Evolutionary conservation across 2,113 vertebrate genomes (phyloP).

Genomic region (Paratilapia polleni): DNA sequence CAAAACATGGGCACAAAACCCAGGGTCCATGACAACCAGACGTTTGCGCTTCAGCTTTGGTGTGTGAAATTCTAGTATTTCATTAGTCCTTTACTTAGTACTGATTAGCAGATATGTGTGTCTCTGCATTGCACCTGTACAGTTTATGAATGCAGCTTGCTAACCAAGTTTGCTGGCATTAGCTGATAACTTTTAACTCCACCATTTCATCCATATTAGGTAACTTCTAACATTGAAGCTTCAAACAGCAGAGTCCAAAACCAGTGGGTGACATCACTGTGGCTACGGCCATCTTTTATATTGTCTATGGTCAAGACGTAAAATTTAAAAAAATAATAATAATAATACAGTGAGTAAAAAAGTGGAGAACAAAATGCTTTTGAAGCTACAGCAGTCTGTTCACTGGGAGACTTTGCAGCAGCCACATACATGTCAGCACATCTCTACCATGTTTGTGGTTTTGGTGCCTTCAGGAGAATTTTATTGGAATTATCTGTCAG

Average conservation of each 20-base stretch:
- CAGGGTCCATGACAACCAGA: too few relatives aligned
- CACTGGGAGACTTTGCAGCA: not conserved
- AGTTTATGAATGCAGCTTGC: not conserved
- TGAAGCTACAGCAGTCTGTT: not conserved
- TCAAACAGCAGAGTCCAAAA: not conserved
- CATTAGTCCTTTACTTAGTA: not conserved
- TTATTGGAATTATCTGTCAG: not conserved
- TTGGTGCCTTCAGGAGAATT: not conserved
- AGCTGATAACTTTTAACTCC: not conserved
- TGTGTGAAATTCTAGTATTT: not conserved
- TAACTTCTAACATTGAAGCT: not conserved
- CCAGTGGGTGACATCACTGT: accelerated
- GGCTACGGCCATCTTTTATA: not conserved
- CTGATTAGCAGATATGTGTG: not conserved
- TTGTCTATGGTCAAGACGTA: too few relatives aligned
- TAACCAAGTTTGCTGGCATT: not conserved
- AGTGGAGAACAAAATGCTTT: too few relatives aligned
- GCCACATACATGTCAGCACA: not conserved
- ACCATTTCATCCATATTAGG: not conserved
- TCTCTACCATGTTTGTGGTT: not conserved
- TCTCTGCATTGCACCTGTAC: not conserved
- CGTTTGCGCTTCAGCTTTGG: accelerated
- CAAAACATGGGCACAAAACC: too few relatives aligned
- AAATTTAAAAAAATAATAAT: too few relatives aligned
- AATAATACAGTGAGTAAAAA: too few relatives aligned